Percentiles rank a stretch among this genome's conserved stretches.
phyloP scores from a whole-genome alignment of 2,113 vertebrate genomes.

The Tinamus guttatus region DNA sequence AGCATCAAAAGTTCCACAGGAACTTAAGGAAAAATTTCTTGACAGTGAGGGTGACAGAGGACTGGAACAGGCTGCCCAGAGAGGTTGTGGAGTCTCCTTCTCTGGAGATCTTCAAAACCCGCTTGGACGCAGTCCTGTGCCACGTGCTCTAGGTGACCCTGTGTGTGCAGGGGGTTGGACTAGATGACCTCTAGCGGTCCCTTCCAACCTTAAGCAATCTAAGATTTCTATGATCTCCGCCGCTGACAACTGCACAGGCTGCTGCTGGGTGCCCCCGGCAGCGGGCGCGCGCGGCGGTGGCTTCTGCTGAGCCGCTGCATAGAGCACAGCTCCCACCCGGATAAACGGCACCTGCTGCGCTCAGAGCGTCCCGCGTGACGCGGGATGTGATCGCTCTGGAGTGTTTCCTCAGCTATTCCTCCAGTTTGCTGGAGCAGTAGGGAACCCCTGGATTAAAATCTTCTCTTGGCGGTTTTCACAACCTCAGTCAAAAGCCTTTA shows the following conservation, averaged over 20 bases:
- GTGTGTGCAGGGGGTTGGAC: too few species aligned
- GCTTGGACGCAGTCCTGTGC: too few species aligned
- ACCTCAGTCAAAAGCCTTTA: neutral
- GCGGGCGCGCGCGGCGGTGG: constrained; percentile 25
- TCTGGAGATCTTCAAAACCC: too few species aligned
- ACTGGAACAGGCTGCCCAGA: too few species aligned
- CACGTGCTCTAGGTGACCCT: too few species aligned
- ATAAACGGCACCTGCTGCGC: neutral
- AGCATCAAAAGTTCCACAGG: too few species aligned
- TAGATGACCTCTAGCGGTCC: too few species aligned
- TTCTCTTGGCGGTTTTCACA: neutral
- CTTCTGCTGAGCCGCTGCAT: constrained; percentile 41
- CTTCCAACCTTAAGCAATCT: too few species aligned
- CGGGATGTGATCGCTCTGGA: accelerated
- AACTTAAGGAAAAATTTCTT: too few species aligned
- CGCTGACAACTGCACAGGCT: constrained; percentile 5
- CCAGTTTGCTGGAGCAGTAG: neutral
- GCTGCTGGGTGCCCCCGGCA: neutral
- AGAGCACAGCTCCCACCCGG: neutral
- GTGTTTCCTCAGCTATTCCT: neutral
- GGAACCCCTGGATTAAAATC: neutral
- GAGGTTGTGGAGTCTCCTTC: too few species aligned
- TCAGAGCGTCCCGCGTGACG: accelerated
- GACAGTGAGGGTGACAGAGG: too few species aligned
- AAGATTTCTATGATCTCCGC: too few species aligned